Evolutionary conservation across 2,113 vertebrate genomes (phyloP).

Genomic region (Plectropomus leopardus): DNA sequence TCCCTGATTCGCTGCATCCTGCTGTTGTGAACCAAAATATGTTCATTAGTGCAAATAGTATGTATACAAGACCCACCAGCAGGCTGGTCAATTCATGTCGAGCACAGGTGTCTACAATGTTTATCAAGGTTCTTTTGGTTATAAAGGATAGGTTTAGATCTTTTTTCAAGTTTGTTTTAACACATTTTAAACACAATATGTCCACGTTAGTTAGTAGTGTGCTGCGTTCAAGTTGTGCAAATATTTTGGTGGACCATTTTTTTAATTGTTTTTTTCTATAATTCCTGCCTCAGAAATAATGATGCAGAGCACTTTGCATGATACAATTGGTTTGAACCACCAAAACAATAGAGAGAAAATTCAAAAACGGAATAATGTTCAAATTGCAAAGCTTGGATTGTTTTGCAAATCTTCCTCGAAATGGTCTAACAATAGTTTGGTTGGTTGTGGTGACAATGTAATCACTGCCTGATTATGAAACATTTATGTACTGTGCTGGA

Average conservation of each 20-base stretch:
- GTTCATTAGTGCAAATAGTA: neutral
- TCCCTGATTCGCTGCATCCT: constrained; percentile 94
- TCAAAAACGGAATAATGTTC: neutral
- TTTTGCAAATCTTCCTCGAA: too few species aligned
- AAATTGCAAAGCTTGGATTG: neutral
- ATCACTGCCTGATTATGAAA: too few species aligned
- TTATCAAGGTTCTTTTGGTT: neutral
- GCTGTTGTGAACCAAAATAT: constrained; percentile 68
- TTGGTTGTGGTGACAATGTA: too few species aligned
- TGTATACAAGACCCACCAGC: neutral
- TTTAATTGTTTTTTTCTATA: too few species aligned
- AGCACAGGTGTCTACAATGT: neutral
- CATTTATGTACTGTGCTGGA: too few species aligned
- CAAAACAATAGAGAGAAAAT: neutral
- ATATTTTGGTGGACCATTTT: too few species aligned
- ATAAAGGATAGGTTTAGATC: neutral
- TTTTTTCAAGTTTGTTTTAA: neutral
- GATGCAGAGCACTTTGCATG: too few species aligned
- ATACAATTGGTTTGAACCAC: neutral
- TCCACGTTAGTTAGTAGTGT: neutral
- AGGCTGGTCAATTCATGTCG: too few species aligned
- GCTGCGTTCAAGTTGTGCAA: neutral
- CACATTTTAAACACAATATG: neutral
- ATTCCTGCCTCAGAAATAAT: neutral
- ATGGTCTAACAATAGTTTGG: too few species aligned